Evolutionary conservation across 2,113 vertebrate species (phyloP), one percentile per base, ranked within the genome.

Genomic region (Callipepla squamata): DNA sequence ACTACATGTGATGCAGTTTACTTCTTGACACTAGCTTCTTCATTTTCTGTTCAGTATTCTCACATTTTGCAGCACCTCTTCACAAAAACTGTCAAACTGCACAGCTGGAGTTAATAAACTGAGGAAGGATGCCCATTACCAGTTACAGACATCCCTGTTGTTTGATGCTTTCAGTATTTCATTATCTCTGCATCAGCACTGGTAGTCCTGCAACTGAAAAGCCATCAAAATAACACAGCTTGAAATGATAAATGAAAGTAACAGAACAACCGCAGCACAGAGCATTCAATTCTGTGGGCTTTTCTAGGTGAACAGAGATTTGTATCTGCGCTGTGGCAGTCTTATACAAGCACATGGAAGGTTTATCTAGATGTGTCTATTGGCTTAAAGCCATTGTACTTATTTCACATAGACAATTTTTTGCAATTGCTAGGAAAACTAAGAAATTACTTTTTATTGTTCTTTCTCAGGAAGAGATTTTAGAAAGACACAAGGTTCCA

Each of bases 71-170:
- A 80, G 68, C 76, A 96, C 58, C 78, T 96, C 94, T 97, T 97
- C 93, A 92, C 84, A 96, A 81, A 97, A 95, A 65, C 89, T 97
- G 97, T 96, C 97, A 97, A 97, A 96, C 88, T 97, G 89, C 97
- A 95, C 97, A 97, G 97, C 95, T 97, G 97, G 97, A 97, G 96
- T 97, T 97, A 97, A 98, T 97, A 98, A 98, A 98, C 96, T 95
- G 96, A 96, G 96, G 94, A 96, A 96, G 94, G 95, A 95, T 97
- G 96, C 94, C 97, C 97, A 97, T 97, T 98, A 97, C 94, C 96
- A 95, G 97, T 92, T 96, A 96, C 92, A 97, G 97, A 96, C 82
- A 87, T 96, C 95, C 94, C 91, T 88, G 96, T 95, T 97, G 97
- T 97, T 96, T 92, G 97, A 93, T 94, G 91, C 91, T 97, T 97